phyloP scores from a whole-genome alignment of 2,888 invertebrate genomes.

The Nomada goodeniana region DNA sequence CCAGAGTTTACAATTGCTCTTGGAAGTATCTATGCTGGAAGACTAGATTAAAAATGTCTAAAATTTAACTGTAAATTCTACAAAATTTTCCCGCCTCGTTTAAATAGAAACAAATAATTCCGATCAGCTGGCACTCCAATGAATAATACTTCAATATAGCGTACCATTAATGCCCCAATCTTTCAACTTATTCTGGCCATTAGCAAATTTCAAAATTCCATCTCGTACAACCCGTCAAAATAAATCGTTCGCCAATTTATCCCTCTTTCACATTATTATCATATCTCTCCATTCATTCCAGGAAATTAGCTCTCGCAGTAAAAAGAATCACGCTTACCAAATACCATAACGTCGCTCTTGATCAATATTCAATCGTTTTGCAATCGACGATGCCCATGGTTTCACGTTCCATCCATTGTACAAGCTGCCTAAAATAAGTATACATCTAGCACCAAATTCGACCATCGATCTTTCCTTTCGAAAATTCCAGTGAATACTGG shows the following conservation, averaged over 20 bases:
- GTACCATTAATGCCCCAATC: conserved; percentile 66
- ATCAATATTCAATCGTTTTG: background rate
- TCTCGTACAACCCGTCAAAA: background rate
- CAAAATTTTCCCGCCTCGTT: conserved; percentile 40
- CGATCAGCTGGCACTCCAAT: conserved; percentile 55
- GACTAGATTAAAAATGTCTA: conserved; percentile 76
- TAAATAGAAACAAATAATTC: conserved; percentile 56
- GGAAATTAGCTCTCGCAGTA: background rate
- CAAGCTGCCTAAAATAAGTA: conserved; percentile 30
- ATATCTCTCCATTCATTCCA: background rate
- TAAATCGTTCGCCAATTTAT: background rate
- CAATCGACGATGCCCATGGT: background rate
- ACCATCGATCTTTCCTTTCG: background rate
- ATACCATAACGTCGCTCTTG: background rate
- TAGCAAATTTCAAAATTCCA: background rate
- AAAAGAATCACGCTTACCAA: background rate
- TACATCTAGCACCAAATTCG: conserved; percentile 37
- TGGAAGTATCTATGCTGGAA: conserved; percentile 74
- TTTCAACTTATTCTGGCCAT: conserved; percentile 30
- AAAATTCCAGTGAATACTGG: conserved; percentile 13
- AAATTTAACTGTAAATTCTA: conserved; percentile 60
- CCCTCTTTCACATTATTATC: background rate
- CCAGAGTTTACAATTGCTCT: conserved; percentile 25
- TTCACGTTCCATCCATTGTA: background rate
- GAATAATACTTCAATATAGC: conserved; percentile 67